phyloP scores from a whole-genome alignment of 2,888 invertebrate genomes.

The Ophion slaviceki region DNA sequence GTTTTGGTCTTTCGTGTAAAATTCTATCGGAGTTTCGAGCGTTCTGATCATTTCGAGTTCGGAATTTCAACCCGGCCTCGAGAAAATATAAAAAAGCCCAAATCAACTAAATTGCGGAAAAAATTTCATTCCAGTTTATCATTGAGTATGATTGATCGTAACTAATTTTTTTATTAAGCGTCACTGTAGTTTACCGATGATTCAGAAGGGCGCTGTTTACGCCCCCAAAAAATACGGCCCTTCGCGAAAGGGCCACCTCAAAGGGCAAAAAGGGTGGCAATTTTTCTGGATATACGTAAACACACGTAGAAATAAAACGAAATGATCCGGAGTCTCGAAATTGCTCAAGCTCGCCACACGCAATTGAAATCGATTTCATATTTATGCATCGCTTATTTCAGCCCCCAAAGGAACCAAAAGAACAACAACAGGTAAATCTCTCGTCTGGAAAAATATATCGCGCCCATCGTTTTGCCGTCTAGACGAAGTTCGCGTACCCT shows the following conservation, averaged over 20 bases:
- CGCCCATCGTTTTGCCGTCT: conserved; percentile 44
- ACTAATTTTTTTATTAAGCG: no score
- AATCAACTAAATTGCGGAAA: no score
- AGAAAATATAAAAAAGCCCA: no score
- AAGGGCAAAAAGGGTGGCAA: neutral
- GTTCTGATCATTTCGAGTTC: no score
- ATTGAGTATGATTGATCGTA: no score
- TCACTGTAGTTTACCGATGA: no score
- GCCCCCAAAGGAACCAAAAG: neutral
- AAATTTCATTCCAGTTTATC: no score
- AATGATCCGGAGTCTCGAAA: conserved; percentile 11
- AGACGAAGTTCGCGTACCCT: conserved; percentile 35
- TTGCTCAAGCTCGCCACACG: conserved; percentile 20
- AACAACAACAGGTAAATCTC: neutral
- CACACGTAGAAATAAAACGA: neutral
- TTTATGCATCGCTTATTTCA: conserved; percentile 20
- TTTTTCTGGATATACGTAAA: neutral
- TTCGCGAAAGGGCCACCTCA: neutral
- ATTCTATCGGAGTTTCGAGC: no score
- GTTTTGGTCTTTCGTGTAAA: no score
- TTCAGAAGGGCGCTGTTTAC: no score
- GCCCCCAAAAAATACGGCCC: no score
- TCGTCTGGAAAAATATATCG: conserved; percentile 35
- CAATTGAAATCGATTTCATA: neutral
- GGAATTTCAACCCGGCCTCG: no score